Base-by-base conservation (phyloP, 2,888 invertebrate genomes). In the Terebella lapidaria region DNA sequence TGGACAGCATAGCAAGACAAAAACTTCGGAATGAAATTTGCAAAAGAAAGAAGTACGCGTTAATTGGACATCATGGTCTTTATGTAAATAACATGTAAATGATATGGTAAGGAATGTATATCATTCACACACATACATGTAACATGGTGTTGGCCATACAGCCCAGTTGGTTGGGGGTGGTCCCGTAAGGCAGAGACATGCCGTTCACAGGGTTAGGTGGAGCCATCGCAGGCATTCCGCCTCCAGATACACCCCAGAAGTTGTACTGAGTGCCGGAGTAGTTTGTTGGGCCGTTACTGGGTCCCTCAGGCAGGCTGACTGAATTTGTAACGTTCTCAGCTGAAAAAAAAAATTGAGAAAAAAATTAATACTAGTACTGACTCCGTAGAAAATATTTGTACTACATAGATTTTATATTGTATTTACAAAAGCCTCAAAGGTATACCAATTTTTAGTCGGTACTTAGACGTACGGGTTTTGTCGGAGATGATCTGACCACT, bases 211-310 rank as follows among this genome's bases (percentile, higher is more conserved):
- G 49, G 53, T 29, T 27, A 5, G 29, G 29, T n/a, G 51, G 29
- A n/a, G 26, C 30, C 55, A 53, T 30, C 20, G 46, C 47, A 22
- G 18, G 28, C 15, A 29, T 26, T 20, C 54, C 51, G 25, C 54
- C 55, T 2, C 76, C 74, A 3, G 74, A 68, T 1, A 70, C 72
- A 15, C 81, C 81, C 77, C 78, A 81, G 30, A 81, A 73, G 69
- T 81, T 81, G 54, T 80, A 74, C 72, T 81, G 81, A 15, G 81
- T 80, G 1, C 81, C 81, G 20, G 78, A 75, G 66, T 80, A 79
- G 67, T 81, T 81, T 22, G 76, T 75, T 3, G 81, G 79, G 15
- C 15, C 20, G 63, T 78, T 75, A 61, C 77, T 74, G 0, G 77
- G 75, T 20, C 77, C 76, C 60, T 82, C 81, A 56, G 79, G 72